Evolutionary conservation across 2,797 vertebrate genomes (phyloP).

Genomic region (Eulemur coronatus): DNA sequence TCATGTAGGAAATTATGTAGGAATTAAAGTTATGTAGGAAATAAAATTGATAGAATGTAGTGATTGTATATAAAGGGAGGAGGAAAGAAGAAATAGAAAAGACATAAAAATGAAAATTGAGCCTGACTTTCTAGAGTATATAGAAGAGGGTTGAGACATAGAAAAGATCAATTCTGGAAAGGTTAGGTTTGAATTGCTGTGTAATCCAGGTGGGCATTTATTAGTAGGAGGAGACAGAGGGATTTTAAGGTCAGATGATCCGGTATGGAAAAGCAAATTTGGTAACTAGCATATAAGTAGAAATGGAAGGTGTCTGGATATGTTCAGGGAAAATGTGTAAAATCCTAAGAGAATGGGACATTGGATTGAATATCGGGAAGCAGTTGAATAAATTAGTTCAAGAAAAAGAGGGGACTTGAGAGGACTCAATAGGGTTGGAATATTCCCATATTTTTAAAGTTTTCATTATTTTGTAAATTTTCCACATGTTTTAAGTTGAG

Average conservation of each 20-base stretch:
- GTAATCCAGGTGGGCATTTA: background rate
- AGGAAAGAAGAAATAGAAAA: background rate
- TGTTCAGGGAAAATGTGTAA: background rate
- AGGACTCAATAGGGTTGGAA: background rate
- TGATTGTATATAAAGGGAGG: background rate
- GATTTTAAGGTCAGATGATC: background rate
- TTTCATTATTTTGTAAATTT: background rate
- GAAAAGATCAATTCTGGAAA: background rate
- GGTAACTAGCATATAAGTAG: background rate
- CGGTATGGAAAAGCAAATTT: conserved; percentile 21
- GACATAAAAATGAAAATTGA: background rate
- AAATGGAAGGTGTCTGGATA: background rate
- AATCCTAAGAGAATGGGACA: background rate
- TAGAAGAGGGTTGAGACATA: background rate
- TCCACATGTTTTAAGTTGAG: background rate
- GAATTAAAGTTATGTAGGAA: background rate
- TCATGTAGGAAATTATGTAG: background rate
- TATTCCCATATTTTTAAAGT: background rate
- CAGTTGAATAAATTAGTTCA: conserved; percentile 12
- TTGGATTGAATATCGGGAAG: conserved; percentile 13
- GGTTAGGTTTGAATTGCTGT: background rate
- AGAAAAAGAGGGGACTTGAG: background rate
- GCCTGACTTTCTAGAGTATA: background rate
- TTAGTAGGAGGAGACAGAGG: background rate
- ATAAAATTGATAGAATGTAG: background rate